Base-by-base conservation (phyloP, 2,113 vertebrate species). In the Nycticryphes semicollaris region DNA sequence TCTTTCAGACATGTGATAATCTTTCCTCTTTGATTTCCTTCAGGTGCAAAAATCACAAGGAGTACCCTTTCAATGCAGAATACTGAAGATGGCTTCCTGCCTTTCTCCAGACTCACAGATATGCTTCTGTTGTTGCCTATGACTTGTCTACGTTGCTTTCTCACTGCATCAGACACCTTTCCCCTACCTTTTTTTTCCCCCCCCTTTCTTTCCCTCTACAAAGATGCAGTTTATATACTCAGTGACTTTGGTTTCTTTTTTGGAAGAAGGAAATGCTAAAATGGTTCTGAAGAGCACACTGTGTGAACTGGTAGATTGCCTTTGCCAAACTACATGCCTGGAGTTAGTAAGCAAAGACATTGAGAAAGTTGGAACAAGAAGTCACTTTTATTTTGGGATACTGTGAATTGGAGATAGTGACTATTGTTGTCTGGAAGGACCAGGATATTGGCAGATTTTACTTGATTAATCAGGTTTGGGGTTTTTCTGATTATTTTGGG, bases 61-160 rank as follows among this genome's bases (percentile, higher is more conserved):
- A 78, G 1, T 98, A 98, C 73, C 98, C 98, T 51, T 98, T 98
- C 93, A 7, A 91, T 63, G 93, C 92, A 37, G 98, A 97, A 53
- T 98, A 96, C 91, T 98, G 93, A 98, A 91, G 78, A 69, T 48
- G 24, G 16, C 84, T 80, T 57, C 86, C 72, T 91, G 94, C 68
- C 66, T 86, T 76, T 69, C 76, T 85, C 72, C 72, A 67, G 50
- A 14, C 27, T 80, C 30, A 64, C 43, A 41, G 66, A 70, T 92
- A n/a, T 0, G 45, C 87, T 78, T 91, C 53, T 91, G 48, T 91
- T 82, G 64, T 83, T 88, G 74, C 63, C 63, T 68, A 33, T 51
- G 45, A 84, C 39, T 92, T 95, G 78, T 91, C 80, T 85, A 12
- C 19, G 1, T 78, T 87, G 84, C 77, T 66, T 94, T 91, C 50